These are phyloP conservation scores for Indicator indicator DNA, from an alignment of 2,113 vertebrate species.

Conservation along the genomic window DNA sequence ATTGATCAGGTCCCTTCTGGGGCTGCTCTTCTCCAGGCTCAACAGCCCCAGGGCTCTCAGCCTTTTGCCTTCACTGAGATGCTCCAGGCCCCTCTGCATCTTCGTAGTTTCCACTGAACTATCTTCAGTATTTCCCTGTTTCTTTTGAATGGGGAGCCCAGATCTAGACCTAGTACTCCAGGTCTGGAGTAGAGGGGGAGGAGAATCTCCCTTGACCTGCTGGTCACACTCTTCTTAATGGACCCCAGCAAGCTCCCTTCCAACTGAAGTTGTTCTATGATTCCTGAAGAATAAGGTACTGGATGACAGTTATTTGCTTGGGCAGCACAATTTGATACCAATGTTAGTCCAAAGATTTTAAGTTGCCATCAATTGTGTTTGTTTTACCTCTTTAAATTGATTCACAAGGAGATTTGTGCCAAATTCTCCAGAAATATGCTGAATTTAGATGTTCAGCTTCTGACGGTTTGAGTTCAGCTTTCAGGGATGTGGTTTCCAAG, in stretches of 20 bases:
- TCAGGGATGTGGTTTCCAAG: background rate
- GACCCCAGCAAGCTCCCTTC: background rate
- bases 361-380: fast-evolving
- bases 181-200: too few relatives aligned
- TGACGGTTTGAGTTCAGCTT: fast-evolving
- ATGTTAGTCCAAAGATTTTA: background rate
- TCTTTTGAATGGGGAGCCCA: too few relatives aligned
- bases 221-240: too few relatives aligned
- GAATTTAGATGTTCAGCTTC: background rate
- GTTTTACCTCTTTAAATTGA: background rate
- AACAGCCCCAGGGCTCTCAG: too few relatives aligned
- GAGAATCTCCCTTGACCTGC: too few relatives aligned
- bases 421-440: background rate
- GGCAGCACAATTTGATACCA: fast-evolving
- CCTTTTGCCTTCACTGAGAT: too few relatives aligned
- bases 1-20: too few relatives aligned
- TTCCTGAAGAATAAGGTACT: fast-evolving
- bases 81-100: too few relatives aligned
- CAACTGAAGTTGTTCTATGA: background rate
- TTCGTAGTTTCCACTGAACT: too few relatives aligned
- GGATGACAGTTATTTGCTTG: background rate
- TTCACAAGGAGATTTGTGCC: background rate
- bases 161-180: too few relatives aligned
- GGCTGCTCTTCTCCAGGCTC: too few relatives aligned
- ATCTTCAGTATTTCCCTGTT: too few relatives aligned